Conservation (phyloP, 2,888 invertebrate genomes). For the Heliconius sara region DNA sequence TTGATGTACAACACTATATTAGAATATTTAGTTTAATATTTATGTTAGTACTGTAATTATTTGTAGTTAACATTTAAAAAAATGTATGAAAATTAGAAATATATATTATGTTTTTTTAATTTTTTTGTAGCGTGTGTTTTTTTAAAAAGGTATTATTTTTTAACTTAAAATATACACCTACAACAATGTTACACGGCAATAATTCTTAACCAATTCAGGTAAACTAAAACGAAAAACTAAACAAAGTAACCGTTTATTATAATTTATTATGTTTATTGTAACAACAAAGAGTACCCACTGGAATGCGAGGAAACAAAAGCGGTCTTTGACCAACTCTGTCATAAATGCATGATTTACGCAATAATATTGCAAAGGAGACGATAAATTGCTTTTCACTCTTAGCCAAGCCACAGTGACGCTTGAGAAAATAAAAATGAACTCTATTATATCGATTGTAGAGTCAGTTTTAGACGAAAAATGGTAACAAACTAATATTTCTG, state of each 20-base stretch:
- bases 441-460: conserved; percentile 48
- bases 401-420: conserved; percentile 53
- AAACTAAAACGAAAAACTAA: conserved; percentile 49
- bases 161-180: not conserved
- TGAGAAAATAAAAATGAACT: conserved; percentile 51
- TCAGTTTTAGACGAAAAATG: conserved; percentile 12
- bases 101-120: no score
- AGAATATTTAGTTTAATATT: not conserved
- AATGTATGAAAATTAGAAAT: not conserved
- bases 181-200: conserved; percentile 26
- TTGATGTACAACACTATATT: conserved; percentile 12
- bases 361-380: conserved; percentile 77
- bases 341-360: conserved; percentile 83
- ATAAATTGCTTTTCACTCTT: conserved; percentile 80
- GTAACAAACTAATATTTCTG: conserved; percentile 32
- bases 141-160: not conserved
- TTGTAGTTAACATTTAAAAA: not conserved
- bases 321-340: conserved; percentile 69
- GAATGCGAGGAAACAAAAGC: conserved; percentile 71
- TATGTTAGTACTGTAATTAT: not conserved
- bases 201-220: conserved; percentile 47
- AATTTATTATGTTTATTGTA: conserved; percentile 66
- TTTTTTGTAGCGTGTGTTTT: not conserved
- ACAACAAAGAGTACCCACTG: conserved; percentile 65
- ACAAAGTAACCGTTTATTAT: conserved; percentile 55